phyloP scores from a whole-genome alignment of 2,888 invertebrate species.

The Drosophila formosana region DNA sequence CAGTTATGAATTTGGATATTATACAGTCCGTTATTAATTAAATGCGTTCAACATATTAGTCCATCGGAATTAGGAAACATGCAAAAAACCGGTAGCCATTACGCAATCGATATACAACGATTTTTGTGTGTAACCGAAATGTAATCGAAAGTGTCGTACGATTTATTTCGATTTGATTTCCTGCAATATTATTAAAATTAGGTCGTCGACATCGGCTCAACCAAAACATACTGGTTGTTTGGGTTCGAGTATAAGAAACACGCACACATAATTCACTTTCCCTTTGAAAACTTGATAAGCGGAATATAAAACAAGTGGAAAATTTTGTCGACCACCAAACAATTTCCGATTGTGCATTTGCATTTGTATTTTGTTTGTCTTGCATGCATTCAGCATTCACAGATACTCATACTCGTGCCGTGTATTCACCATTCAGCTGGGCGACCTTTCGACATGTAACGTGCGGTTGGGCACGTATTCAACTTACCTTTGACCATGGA shows the following conservation, averaged over 20 bases:
- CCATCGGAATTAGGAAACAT: background rate
- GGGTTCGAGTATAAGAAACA: background rate
- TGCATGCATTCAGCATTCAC: slow-evolving; percentile 14
- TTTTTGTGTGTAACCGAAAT: background rate
- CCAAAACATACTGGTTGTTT: background rate
- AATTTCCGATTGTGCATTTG: slow-evolving; percentile 12
- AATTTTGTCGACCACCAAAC: slow-evolving; percentile 49
- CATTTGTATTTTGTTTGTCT: slow-evolving; percentile 1
- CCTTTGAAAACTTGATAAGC: slow-evolving; percentile 40
- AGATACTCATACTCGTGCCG: too few relatives aligned
- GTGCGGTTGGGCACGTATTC: slow-evolving; percentile 53
- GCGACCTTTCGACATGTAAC: background rate
- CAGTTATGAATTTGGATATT: too few relatives aligned
- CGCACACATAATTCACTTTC: slow-evolving; percentile 43
- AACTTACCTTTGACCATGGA: slow-evolving; percentile 88
- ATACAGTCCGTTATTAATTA: background rate
- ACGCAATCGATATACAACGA: background rate
- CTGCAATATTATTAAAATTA: background rate
- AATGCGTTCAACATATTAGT: background rate
- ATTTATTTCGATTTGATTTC: background rate
- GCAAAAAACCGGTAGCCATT: background rate
- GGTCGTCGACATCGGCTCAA: background rate
- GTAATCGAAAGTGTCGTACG: background rate
- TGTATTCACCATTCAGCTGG: slow-evolving; percentile 11
- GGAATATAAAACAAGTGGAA: slow-evolving; percentile 67